Evolutionary conservation across 2,113 vertebrate genomes (phyloP).

Genomic region (Todiramphus saurophagus): DNA sequence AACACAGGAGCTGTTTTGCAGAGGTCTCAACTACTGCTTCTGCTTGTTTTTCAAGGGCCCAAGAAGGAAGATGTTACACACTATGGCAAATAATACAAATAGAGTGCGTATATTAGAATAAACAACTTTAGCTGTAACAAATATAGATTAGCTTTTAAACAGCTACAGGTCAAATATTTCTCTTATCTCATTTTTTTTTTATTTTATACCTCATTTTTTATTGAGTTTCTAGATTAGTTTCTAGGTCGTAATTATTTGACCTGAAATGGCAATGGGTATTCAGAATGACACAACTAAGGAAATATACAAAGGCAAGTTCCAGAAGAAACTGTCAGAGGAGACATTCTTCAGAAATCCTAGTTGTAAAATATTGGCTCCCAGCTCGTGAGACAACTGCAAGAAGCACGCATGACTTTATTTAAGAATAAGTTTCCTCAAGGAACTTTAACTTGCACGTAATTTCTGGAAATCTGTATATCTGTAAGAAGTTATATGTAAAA

Average conservation of each 20-base stretch:
- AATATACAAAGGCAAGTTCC: background rate
- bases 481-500: constrained; percentile 8
- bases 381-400: background rate
- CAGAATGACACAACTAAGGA: background rate
- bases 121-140: background rate
- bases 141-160: background rate
- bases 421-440: background rate
- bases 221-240: background rate
- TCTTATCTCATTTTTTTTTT: background rate
- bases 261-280: background rate
- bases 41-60: background rate
- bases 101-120: background rate
- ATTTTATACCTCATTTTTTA: background rate
- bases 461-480: constrained; percentile 14
- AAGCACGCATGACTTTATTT: background rate
- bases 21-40: background rate
- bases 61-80: background rate
- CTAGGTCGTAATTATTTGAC: background rate
- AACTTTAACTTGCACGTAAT: constrained; percentile 5
- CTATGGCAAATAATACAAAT: background rate
- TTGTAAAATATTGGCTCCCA: background rate
- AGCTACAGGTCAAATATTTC: background rate
- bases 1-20: background rate
- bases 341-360: background rate
- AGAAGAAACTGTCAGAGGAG: background rate